Conservation (phyloP, 2,797 vertebrate genomes). For the Momotus momota region DNA sequence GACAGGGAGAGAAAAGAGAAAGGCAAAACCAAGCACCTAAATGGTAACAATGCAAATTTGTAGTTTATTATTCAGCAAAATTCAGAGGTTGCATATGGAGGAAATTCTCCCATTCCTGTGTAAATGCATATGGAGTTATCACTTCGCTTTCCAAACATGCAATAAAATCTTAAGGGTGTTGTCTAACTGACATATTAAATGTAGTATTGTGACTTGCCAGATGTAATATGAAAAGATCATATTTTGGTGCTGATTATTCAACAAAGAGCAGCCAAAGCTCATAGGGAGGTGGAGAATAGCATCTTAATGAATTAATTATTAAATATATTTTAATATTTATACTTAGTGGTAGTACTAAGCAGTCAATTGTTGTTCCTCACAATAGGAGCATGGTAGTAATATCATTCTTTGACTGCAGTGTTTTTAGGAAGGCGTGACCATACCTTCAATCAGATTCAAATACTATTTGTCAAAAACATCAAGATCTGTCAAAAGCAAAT, state of each 20-base stretch:
- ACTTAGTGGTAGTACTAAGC: conserved; percentile 55
- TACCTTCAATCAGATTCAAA: conserved; percentile 74
- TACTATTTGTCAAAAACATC: conserved; percentile 73
- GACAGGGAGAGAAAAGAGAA: neutral
- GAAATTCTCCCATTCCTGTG: neutral
- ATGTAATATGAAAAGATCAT: conserved; percentile 28
- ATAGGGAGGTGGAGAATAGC: conserved; percentile 17
- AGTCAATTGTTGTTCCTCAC: conserved; percentile 51
- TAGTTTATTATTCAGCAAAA: neutral
- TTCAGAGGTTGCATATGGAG: neutral
- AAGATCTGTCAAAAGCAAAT: conserved; percentile 72
- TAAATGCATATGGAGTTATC: neutral
- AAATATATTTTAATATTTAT: conserved; percentile 60
- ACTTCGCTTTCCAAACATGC: conserved; percentile 19
- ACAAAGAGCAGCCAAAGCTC: conserved; percentile 21
- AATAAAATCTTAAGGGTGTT: conserved; percentile 2
- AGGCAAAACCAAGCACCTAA: neutral
- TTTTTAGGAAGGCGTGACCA: conserved; percentile 74
- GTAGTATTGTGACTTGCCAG: neutral
- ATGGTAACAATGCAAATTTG: neutral
- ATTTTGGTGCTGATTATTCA: conserved; percentile 39
- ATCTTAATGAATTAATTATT: conserved; percentile 68
- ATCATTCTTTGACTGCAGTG: conserved; percentile 66
- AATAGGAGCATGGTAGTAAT: conserved; percentile 53
- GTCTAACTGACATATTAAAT: conserved; percentile 3